A percentile compares a stretch with the other conserved stretches of the same genome.
These are phyloP conservation scores for Cotesia typhae DNA, from an alignment of 1,140 invertebrate genomes.

Conservation along the genomic window DNA sequence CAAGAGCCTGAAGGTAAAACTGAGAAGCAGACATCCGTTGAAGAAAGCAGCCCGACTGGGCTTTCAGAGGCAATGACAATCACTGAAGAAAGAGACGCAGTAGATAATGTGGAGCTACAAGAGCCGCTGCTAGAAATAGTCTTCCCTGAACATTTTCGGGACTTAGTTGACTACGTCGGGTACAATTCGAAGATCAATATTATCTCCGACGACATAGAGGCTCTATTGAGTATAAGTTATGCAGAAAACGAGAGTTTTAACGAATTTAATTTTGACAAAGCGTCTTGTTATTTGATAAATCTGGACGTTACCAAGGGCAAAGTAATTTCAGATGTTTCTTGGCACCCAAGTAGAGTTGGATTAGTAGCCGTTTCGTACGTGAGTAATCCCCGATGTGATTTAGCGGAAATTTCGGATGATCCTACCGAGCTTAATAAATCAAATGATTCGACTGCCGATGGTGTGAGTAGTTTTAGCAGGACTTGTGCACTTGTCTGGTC, in stretches of 20 bases:
- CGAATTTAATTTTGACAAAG: conserved; percentile 58
- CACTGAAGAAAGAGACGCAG: conserved; percentile 19
- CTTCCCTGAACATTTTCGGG: conserved; percentile 32
- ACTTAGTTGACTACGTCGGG: conserved; percentile 58
- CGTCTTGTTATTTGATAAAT: conserved; percentile 69
- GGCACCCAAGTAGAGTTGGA: conserved; percentile 72
- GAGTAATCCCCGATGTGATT: conserved; percentile 28
- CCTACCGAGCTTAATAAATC: background rate
- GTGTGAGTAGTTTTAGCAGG: background rate
- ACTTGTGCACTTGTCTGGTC: conserved; percentile 73
- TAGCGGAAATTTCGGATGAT: conserved; percentile 4
- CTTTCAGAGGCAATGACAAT: conserved; percentile 14
- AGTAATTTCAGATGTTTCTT: conserved; percentile 70
- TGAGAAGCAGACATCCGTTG: conserved; percentile 26
- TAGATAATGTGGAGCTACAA: background rate
- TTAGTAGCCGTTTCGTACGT: conserved; percentile 73
- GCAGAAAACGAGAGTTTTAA: background rate
- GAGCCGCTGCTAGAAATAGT: conserved; percentile 45
- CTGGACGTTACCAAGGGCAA: conserved; percentile 67
- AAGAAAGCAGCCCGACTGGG: conserved; percentile 8
- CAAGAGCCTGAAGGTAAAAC: conserved; percentile 17
- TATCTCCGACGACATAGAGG: conserved; percentile 70
- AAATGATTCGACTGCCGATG: background rate
- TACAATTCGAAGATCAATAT: conserved; percentile 72
- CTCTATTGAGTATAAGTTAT: conserved; percentile 56